phyloP scores from a whole-genome alignment of 2,113 vertebrate genomes.

The Misgurnus mizolepis region DNA sequence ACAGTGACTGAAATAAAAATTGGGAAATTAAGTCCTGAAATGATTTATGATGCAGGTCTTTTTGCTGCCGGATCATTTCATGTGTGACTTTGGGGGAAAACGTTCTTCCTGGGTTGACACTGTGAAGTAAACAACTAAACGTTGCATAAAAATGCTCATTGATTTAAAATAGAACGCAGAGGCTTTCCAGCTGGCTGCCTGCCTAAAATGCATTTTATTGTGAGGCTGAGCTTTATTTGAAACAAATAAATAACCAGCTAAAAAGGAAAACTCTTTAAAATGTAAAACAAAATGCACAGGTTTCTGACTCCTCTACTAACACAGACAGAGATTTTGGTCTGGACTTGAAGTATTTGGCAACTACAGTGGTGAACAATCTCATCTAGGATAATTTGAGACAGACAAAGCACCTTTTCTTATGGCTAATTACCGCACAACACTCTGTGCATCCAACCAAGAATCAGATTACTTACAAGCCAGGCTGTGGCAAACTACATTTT shows the following conservation, averaged over 20 bases:
- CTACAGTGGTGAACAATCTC: conserved; percentile 47
- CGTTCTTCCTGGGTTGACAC: not conserved
- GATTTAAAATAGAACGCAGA: conserved; percentile 13
- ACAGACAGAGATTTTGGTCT: not conserved
- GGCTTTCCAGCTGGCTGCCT: conserved; percentile 10
- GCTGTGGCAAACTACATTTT: conserved; percentile 61
- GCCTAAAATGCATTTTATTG: not conserved
- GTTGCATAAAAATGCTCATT: conserved; percentile 21
- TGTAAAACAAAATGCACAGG: not conserved
- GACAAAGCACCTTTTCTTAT: conserved; percentile 73
- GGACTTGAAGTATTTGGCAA: not conserved
- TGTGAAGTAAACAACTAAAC: conserved; percentile 8
- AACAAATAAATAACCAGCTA: not conserved
- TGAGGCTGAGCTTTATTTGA: not conserved
- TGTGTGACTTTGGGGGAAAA: not conserved
- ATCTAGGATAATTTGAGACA: conserved; percentile 51
- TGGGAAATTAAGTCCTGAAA: not conserved
- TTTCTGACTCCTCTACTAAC: not conserved
- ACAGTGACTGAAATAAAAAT: not conserved
- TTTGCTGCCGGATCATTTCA: not conserved
- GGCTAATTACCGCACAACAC: conserved; percentile 69
- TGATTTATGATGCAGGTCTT: not conserved
- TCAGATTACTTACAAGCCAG: conserved; percentile 69
- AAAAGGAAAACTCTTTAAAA: not conserved
- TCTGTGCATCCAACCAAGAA: conserved; percentile 61